Percentiles rank a stretch among this genome's conserved stretches.
phyloP scores from a whole-genome alignment of 2,113 vertebrate genomes.

The Perognathus longimembris region DNA sequence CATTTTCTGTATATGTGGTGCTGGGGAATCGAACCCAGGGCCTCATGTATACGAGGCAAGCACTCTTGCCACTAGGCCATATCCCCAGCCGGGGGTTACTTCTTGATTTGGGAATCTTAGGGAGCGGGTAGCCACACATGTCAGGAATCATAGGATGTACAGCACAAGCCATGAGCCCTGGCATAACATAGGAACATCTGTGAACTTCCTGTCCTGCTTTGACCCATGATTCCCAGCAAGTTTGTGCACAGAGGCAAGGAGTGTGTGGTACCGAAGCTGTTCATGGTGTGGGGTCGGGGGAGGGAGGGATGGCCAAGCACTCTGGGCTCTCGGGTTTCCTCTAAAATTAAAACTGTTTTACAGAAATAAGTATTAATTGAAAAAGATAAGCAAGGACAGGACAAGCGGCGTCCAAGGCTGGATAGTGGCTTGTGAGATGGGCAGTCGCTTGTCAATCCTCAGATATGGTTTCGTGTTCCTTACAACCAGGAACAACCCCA shows the following conservation, averaged over 20 bases:
- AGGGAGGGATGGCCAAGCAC: too few relatives aligned
- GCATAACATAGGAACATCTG: background rate
- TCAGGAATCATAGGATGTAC: background rate
- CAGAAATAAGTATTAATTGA: too few relatives aligned
- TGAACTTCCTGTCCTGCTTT: background rate
- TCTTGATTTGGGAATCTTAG: background rate
- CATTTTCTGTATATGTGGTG: too few relatives aligned
- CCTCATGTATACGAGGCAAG: too few relatives aligned
- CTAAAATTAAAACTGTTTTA: background rate
- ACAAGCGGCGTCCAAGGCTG: too few relatives aligned
- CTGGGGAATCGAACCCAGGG: too few relatives aligned
- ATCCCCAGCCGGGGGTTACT: background rate
- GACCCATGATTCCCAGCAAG: background rate
- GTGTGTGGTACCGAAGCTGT: too few relatives aligned
- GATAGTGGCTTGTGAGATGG: too few relatives aligned
- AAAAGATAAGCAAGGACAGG: too few relatives aligned
- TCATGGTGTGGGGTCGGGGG: background rate
- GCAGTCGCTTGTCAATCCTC: background rate
- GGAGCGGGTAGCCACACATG: too few relatives aligned
- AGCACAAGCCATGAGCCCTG: background rate
- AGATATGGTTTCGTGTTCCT: background rate
- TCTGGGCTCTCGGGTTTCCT: background rate
- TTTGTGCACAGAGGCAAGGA: background rate
- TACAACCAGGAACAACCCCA: background rate
- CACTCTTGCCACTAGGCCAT: too few relatives aligned